These are phyloP conservation scores for Morpho achilles DNA, from an alignment of 2,888 invertebrate genomes.

Conservation along the genomic window DNA sequence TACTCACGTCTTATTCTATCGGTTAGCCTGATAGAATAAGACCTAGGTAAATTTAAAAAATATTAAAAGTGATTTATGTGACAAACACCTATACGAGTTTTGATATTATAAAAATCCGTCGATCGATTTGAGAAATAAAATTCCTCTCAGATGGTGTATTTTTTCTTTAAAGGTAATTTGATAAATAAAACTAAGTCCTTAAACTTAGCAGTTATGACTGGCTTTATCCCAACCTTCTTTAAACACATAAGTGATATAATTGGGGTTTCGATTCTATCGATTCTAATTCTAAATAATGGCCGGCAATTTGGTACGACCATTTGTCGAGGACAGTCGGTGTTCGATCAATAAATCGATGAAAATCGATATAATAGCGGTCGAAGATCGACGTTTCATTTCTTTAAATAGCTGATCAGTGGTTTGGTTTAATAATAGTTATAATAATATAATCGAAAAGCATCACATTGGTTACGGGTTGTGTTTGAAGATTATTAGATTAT, in stretches of 20 bases:
- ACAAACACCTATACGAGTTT: no score
- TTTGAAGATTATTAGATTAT: slow-evolving; percentile 30
- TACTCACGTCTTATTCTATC: no score
- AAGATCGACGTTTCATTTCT: slow-evolving; percentile 76
- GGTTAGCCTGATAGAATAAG: no score
- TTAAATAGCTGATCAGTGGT: slow-evolving; percentile 75
- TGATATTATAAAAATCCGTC: no score
- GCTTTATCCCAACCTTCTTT: slow-evolving; percentile 69
- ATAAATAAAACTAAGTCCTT: slow-evolving; percentile 7
- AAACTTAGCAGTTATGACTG: slow-evolving; percentile 62
- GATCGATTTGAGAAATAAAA: not conserved
- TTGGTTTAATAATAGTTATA: slow-evolving; percentile 74
- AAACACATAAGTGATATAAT: slow-evolving; percentile 80
- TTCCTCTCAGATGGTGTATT: slow-evolving; percentile 1
- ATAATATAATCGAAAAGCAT: slow-evolving; percentile 62
- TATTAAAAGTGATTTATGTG: no score
- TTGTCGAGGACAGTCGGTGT: slow-evolving; percentile 77
- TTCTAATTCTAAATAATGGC: slow-evolving; percentile 77
- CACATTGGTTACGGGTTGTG: slow-evolving; percentile 40
- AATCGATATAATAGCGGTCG: slow-evolving; percentile 72
- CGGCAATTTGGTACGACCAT: slow-evolving; percentile 74
- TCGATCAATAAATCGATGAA: slow-evolving; percentile 78
- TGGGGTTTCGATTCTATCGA: slow-evolving; percentile 75
- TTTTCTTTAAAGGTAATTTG: not conserved
- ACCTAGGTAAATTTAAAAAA: no score